Percentiles rank a stretch among this genome's conserved stretches.
These are phyloP conservation scores for Mesopsocus fuscifrons DNA, from an alignment of 2,888 invertebrate species.

Conservation along the genomic window DNA sequence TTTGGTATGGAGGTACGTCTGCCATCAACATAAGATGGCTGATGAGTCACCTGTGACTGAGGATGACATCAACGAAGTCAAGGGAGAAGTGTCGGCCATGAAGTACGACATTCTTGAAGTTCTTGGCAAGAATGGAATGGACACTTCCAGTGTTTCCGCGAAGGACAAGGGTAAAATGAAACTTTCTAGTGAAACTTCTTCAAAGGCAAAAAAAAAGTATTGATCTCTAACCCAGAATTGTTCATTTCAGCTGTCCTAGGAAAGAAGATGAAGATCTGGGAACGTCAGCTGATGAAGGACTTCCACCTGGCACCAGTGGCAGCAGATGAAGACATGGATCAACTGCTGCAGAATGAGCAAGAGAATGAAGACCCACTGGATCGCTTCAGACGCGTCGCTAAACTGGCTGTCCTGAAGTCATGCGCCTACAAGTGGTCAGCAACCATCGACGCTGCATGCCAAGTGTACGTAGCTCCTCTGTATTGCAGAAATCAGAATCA, in stretches of 20 bases:
- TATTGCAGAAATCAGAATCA: no score
- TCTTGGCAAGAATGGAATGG: slow-evolving; percentile 72
- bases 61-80: slow-evolving; percentile 86
- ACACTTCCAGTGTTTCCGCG: slow-evolving; percentile 50
- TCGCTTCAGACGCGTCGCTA: slow-evolving; percentile 54
- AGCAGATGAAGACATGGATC: slow-evolving; percentile 34
- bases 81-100: slow-evolving; percentile 82
- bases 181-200: no score
- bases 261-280: slow-evolving; percentile 62
- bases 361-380: slow-evolving; percentile 40
- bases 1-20: slow-evolving; percentile 81
- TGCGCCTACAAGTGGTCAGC: slow-evolving; percentile 55
- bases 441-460: slow-evolving; percentile 39
- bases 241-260: slow-evolving; percentile 53
- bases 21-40: slow-evolving; percentile 63
- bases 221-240: no score
- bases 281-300: slow-evolving; percentile 71
- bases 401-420: slow-evolving; percentile 48
- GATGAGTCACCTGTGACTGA: slow-evolving; percentile 79
- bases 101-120: slow-evolving; percentile 83
- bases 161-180: slow-evolving; percentile 37
- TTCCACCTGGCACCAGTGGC: slow-evolving; percentile 66
- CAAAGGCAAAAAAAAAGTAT: no score
- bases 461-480: slow-evolving; percentile 27
- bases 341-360: slow-evolving; percentile 22